Evolutionary conservation across 2,888 invertebrate genomes (phyloP), one percentile per base, ranked within the genome.

Genomic region (Biston betularia): DNA sequence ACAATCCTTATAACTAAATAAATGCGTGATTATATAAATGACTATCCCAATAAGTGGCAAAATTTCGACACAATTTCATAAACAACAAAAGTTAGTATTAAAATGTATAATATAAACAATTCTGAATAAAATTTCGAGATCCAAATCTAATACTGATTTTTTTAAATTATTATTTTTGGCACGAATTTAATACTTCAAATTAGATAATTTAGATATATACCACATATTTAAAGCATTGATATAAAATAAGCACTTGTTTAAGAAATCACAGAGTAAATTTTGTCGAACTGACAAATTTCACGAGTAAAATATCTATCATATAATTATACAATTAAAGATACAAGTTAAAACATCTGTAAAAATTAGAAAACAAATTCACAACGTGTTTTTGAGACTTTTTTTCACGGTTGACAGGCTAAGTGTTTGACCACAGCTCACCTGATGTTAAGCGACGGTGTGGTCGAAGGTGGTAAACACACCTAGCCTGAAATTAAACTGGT

Each of bases 91-190:
- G n/a, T 24, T 2, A 3, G 24, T 24, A 44, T 12, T 45, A 62
- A 55, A 38, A 48, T 14, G n/a, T 9, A n/a, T 48, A 42, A 33
- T 24, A 54, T 34, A 49, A 7, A 42, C 6, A 44, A 49, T 50
- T 44, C 24, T 40, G 40, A 49, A 33, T 58, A 54, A 48, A 44
- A 48, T 42, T 53, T 54, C 8, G 57, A 66, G 66, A 58, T 67
- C 66, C 44, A 34, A 67, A 38, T 34, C 7, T 56, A 67, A 67
- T 67, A 67, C 67, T 57, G 53, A 6, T 33, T 48, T 46, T 40
- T 14, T 9, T 40, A 14, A 38, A 10, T 52, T 0, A 34, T 9
- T 15, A 45, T 50, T 12, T 65, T 67, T 63, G 67, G 63, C 67
- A 67, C 54, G 49, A 33, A 53, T 42, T 35, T 33, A 60, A 50